Base-by-base conservation (phyloP, 2,113 vertebrate species). In the Ursus arctos region DNA sequence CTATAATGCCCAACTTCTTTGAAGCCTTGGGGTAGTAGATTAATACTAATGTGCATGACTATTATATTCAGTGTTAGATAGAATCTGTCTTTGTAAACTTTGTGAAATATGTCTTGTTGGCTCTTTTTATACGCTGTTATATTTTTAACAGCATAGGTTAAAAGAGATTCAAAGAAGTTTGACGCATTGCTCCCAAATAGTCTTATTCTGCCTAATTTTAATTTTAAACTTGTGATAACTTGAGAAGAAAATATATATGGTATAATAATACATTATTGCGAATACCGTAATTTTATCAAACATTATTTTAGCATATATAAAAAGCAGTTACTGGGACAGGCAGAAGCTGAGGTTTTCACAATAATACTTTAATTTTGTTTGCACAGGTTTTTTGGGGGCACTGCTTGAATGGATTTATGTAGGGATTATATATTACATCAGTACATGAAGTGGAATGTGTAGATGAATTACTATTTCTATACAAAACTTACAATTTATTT, bases 401-500 rank as follows among this genome's bases (percentile, higher is more conserved):
- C 57, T 59, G 51, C 1, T 57, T 80, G 76, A 89, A 43, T 94
- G 14, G 21, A 47, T 80, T 94, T 74, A 22, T 69, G 22, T 74
- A 80, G 15, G 22, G 13, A n/a, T 33, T 95, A 80, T 47, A 51
- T 86, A 85, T 51, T 91, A 5, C 18, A 77, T 47, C 15, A 72
- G 40, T 15, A 47, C 7, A 72, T n/a, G 31, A 13, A 90, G 47
- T 67, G 19, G 21, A 65, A 72, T 47, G 82, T 79, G 21, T 4
- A 63, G 1, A 67, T 90, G 28, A 95, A 87, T 89, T 90, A 77
- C 11, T 86, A 53, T 74, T 83, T 87, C 47, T 69, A 21, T 83
- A 72, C 4, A 40, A 92, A 94, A 74, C 4, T 90, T 65, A 24
- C 2, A 93, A 10, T 91, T 94, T 96, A 76, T 86, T 96, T 92